These are phyloP conservation scores for Siderastrea radians DNA, from an alignment of 92 coral and sea anemone species.

Conservation along the genomic window DNA sequence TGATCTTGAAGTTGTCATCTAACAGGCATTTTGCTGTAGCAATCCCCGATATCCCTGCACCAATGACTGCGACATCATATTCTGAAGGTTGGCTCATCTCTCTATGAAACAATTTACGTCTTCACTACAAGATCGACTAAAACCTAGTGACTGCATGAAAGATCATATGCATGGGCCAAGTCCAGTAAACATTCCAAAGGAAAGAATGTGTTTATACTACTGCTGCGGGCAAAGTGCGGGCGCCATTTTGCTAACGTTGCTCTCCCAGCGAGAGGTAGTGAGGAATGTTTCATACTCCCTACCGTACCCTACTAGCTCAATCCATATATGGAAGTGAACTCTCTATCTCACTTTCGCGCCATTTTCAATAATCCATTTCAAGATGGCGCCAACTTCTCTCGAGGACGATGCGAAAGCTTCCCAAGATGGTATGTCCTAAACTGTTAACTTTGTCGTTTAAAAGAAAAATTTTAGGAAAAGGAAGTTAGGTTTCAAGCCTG, in stretches of 20 bases:
- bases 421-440: conserved; percentile 78
- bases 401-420: conserved; percentile 64
- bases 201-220: no score
- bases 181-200: no score
- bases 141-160: no score
- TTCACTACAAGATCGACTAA: no score
- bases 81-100: neutral
- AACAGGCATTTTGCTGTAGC: conserved; percentile 83
- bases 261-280: neutral
- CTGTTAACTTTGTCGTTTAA: neutral
- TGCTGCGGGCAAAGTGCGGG: neutral
- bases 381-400: conserved; percentile 94
- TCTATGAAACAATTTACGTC: neutral
- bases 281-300: neutral
- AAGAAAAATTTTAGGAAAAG: neutral
- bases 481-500: no score
- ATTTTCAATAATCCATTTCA: conserved; percentile 81
- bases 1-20: conserved; percentile 77
- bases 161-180: no score
- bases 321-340: conserved; percentile 34
- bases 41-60: conserved; percentile 86
- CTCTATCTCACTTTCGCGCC: conserved; percentile 88
- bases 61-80: conserved; percentile 81
- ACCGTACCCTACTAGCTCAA: neutral
- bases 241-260: neutral